Conservation (phyloP, 2,113 vertebrate species). For the Mustelus asterias region DNA sequence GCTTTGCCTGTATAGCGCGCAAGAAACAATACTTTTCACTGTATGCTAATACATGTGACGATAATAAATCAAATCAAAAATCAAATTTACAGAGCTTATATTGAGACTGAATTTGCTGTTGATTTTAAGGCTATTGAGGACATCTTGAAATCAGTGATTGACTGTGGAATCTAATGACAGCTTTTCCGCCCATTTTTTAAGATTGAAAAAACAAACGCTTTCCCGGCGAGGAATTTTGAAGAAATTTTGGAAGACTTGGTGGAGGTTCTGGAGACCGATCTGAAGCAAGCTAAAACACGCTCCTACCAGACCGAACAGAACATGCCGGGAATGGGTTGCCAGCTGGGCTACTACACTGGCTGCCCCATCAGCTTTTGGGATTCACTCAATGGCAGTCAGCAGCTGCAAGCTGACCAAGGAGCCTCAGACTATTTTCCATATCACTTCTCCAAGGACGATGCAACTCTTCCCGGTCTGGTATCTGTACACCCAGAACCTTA, state of each 20-base stretch:
- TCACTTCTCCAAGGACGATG: background rate
- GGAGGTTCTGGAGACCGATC: constrained; percentile 76
- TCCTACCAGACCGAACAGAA: background rate
- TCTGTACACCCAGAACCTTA: constrained; percentile 22
- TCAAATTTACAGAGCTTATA: background rate
- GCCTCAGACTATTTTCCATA: background rate
- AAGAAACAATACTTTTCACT: too few relatives aligned
- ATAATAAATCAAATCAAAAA: too few relatives aligned
- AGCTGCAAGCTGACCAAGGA: background rate
- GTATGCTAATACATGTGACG: too few relatives aligned
- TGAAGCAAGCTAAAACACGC: constrained; percentile 48
- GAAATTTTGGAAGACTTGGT: constrained; percentile 69
- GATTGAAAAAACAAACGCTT: constrained; percentile 49
- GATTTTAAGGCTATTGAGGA: background rate
- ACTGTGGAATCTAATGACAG: constrained; percentile 41
- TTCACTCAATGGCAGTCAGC: background rate
- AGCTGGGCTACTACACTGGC: background rate
- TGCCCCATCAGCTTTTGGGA: background rate
- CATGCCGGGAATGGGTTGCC: background rate
- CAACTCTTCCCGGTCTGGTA: background rate
- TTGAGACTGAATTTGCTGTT: background rate
- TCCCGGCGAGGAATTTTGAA: constrained; percentile 57
- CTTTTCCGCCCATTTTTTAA: constrained; percentile 40
- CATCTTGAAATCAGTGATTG: background rate
- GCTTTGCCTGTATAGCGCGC: too few relatives aligned